Evolutionary conservation across 2,113 vertebrate genomes (phyloP), one percentile per base, ranked within the genome.

Genomic region (Syngnathoides biaculeatus): DNA sequence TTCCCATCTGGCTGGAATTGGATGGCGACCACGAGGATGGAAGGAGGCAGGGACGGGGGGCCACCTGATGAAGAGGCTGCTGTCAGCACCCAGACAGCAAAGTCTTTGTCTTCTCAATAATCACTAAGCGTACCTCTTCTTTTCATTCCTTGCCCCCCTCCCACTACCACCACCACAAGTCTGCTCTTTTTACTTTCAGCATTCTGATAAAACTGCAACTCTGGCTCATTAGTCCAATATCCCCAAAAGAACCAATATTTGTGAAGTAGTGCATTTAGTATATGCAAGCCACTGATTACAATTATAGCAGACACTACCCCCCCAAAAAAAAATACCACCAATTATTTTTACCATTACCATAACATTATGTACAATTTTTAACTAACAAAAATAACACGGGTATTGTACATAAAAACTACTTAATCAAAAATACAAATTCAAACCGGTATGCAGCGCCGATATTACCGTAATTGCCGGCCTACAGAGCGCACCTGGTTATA

Each of bases 101-200:
- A 72, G 88, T 84, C 85, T 91, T 91, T 91, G 88, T 89, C 86
- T 90, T 90, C 80, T 79, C 81, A 87, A 84, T 88, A 89, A 89
- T 87, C 84, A 84, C 77, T 86, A 76, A 72, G 73, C 73, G 73
- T 83, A 87, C 79, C 76, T 87, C 83, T 78, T 81, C 71, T 75
- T 84, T 79, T 71, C 75, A 79, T 84, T 80, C 74, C 69, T 75
- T 40, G 26, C 74, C 67, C 64, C 75, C 70, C 64, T 35, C 55
- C n/a, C 47, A 61, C 62, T 73, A 62, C 69, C 65, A 68, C 74
- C 62, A 9, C 52, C 72, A 27, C 73, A 64, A 67, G 48, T 42
- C 50, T 63, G 63, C 48, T 73, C 56, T 60, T 56, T 55, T 77
- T 50, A 47, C 24, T 65, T 63, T 77, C 10, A 12, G 10, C 30